Base-by-base conservation (phyloP, 2,888 invertebrate species). In the Pollenia griseotomentosa region DNA sequence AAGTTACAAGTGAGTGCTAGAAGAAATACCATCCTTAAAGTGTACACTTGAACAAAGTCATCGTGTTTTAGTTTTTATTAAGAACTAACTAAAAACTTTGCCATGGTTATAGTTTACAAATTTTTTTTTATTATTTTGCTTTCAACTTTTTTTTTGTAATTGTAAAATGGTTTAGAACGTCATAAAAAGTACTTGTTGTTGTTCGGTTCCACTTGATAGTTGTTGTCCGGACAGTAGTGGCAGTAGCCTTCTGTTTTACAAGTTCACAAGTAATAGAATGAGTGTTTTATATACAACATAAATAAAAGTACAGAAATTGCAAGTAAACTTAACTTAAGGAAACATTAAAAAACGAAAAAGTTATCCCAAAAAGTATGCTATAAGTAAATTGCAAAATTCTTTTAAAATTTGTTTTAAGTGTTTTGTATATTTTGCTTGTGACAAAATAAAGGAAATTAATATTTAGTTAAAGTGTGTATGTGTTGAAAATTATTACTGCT, bases 181-280 rank as follows among this genome's bases (percentile, higher is more conserved):
- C 86, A 86, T 86, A 83, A 83, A 83, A 86, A 86, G 80, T 83
- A 83, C 86, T 86, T 80, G 83, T 86, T 85, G 84, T 33, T 86
- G 85, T 77, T 75, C 71, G 70, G 79, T 83, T 75, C 65, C 65
- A 83, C 65, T 83, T 71, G 57, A 83, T 83, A 61, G 77, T 71
- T 83, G 77, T 71, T 83, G 73, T 70, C 51, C 59, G 63, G 68
- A n/a, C 48, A 59, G 55, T 57, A 63, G 46, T 70, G 68, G 75
- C 79, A 83, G 75, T 79, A 70, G 83, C 78, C 79, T 83, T 86
- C 51, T 83, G 75, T 79, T 83, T 70, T 70, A 80, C 79, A 86
- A 86, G 71, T 83, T 83, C 75, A 65, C 71, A 71, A 83, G 77
- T 77, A 86, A 77, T 65, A 71, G 65, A 75, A 70, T 78, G 16